Conservation (phyloP, 2,888 invertebrate species). For the Trissolcus japonicus region DNA sequence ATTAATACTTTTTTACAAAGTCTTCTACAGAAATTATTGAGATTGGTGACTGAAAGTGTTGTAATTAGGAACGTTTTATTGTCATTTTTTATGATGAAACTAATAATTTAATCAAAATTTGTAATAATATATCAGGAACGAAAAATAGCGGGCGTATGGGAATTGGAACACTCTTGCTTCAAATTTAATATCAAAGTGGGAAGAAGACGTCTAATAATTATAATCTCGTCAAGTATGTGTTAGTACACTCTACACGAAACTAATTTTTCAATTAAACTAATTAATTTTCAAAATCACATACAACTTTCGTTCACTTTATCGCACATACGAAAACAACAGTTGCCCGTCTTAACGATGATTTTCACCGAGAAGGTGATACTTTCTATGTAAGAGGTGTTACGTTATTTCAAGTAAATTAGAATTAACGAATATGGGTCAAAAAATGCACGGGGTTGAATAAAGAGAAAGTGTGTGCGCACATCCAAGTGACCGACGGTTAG, state of each 20-base stretch:
- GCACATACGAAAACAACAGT: slow-evolving; percentile 12
- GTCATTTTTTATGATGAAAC: no score
- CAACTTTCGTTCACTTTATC: slow-evolving; percentile 41
- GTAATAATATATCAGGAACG: no score
- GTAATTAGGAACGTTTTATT: no score
- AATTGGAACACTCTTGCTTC: neutral
- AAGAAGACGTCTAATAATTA: slow-evolving; percentile 6
- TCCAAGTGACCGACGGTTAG: slow-evolving; percentile 17
- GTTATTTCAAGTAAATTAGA: slow-evolving; percentile 37
- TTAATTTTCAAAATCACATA: slow-evolving; percentile 10
- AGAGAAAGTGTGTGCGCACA: slow-evolving; percentile 22
- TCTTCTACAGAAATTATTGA: no score
- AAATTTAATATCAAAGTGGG: neutral
- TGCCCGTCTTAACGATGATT: slow-evolving; percentile 8
- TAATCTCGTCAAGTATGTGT: neutral
- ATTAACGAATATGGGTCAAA: slow-evolving; percentile 30
- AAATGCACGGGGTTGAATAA: slow-evolving; percentile 21
- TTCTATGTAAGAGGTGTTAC: slow-evolving; percentile 39
- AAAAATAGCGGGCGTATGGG: neutral
- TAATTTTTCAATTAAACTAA: slow-evolving; percentile 14
- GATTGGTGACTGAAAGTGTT: no score
- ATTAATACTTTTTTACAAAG: no score
- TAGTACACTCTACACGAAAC: neutral
- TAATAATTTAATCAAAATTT: no score
- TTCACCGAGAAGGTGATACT: slow-evolving; percentile 33